Evolutionary conservation across 1,140 invertebrate species (phyloP).

Genomic region (Leptinotarsa defecta): DNA sequence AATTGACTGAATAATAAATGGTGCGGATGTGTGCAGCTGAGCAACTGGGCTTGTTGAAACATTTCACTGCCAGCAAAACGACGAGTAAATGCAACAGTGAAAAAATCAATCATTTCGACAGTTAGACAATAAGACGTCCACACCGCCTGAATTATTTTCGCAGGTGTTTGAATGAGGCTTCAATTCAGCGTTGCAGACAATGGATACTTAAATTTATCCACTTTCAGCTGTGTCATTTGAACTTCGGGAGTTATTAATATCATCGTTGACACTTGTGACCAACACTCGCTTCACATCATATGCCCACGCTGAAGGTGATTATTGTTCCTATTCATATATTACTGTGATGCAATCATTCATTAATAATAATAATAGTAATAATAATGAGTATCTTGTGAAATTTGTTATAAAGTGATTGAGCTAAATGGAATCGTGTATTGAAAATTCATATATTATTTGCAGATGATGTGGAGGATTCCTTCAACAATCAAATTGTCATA

Average conservation of each 20-base stretch:
- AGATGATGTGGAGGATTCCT: no score
- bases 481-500: no score
- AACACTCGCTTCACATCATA: neutral
- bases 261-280: neutral
- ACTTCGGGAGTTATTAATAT: slow-evolving; percentile 5
- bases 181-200: neutral
- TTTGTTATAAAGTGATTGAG: no score
- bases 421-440: no score
- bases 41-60: slow-evolving; percentile 8
- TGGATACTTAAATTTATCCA: neutral
- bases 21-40: slow-evolving; percentile 14
- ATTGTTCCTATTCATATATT: neutral
- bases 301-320: neutral
- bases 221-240: slow-evolving; percentile 1
- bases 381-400: no score
- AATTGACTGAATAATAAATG: slow-evolving; percentile 12
- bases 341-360: neutral
- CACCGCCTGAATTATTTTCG: slow-evolving; percentile 10
- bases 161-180: slow-evolving; percentile 2
- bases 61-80: neutral
- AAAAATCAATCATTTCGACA: slow-evolving; percentile 10
- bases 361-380: no score
- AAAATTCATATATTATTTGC: no score
- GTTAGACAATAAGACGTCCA: slow-evolving; percentile 4
- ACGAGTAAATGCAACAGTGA: neutral